Percentiles rank a stretch among this genome's conserved stretches.
Conservation (phyloP, 2,888 invertebrate species). For the Latrodectus hesperus region DNA sequence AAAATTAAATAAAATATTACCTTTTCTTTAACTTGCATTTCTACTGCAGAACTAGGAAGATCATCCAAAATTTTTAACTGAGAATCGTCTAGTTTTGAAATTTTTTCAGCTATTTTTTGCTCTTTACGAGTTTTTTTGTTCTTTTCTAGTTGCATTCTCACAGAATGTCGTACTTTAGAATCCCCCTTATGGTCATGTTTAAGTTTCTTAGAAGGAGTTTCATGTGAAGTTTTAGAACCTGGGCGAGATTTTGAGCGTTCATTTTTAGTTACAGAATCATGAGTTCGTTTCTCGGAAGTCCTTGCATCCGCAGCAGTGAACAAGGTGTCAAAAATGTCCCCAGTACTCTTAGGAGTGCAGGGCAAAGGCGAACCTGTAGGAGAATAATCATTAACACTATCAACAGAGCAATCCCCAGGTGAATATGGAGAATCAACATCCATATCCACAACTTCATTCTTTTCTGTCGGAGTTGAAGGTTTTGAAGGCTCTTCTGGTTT, state of each 20-base stretch:
- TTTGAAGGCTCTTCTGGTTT: constrained; percentile 47
- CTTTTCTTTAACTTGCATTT: constrained; percentile 95
- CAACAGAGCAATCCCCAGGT: constrained; percentile 70
- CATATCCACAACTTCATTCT: constrained; percentile 79
- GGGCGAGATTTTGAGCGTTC: constrained; percentile 45
- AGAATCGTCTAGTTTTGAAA: constrained; percentile 85
- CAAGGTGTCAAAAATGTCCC: constrained; percentile 71
- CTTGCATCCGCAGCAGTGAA: constrained; percentile 61
- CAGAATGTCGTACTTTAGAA: constrained; percentile 65
- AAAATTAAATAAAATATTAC: constrained; percentile 76
- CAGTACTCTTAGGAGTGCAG: constrained; percentile 39
- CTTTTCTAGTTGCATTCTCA: constrained; percentile 69
- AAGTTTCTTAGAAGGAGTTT: constrained; percentile 30
- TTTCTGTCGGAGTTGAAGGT: constrained; percentile 63
- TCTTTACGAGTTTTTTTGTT: constrained; percentile 52
- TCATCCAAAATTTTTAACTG: constrained; percentile 88
- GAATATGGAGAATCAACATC: constrained; percentile 87
- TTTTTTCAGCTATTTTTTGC: constrained; percentile 76
- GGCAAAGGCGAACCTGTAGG: constrained; percentile 53
- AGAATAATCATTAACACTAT: constrained; percentile 57
- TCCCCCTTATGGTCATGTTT: constrained; percentile 62
- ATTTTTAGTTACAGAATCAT: constrained; percentile 23
- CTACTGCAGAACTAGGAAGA: constrained; percentile 92
- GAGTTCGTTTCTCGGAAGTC: constrained; percentile 50
- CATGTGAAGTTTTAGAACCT: constrained; percentile 7